phyloP scores from a whole-genome alignment of 2,113 vertebrate species.

The Tachycineta bicolor region DNA sequence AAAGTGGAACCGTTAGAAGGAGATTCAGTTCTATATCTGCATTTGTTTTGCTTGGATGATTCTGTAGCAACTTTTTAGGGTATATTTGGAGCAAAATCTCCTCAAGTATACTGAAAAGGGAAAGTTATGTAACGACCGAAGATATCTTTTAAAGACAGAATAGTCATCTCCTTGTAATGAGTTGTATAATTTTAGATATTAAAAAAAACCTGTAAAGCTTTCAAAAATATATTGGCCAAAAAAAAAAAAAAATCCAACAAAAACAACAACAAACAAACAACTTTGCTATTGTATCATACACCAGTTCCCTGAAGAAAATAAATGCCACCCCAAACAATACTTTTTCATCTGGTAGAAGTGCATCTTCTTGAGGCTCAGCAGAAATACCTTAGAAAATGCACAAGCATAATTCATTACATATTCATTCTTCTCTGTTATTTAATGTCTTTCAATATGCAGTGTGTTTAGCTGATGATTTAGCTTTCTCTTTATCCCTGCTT shows the following conservation, averaged over 20 bases:
- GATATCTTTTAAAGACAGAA: background rate
- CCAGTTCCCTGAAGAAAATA: background rate
- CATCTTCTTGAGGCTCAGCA: background rate
- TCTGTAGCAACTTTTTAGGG: background rate
- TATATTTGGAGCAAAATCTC: background rate
- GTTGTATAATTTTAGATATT: background rate
- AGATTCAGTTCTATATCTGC: background rate
- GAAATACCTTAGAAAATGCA: background rate
- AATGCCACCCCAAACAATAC: background rate
- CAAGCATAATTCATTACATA: background rate
- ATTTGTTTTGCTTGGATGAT: background rate
- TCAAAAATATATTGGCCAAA: background rate
- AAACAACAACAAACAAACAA: background rate
- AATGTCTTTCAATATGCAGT: background rate
- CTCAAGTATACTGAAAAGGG: background rate
- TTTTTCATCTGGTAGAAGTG: background rate
- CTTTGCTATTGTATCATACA: background rate
- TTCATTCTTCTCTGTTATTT: background rate
- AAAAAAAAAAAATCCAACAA: background rate
- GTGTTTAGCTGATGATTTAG: background rate
- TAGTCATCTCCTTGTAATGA: background rate
- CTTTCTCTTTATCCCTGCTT: background rate
- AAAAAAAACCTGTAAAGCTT: background rate
- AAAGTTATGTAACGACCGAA: background rate
- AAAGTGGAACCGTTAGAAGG: background rate